Conservation (phyloP, 2,113 vertebrate species). For the Eulacestoma nigropectus region DNA sequence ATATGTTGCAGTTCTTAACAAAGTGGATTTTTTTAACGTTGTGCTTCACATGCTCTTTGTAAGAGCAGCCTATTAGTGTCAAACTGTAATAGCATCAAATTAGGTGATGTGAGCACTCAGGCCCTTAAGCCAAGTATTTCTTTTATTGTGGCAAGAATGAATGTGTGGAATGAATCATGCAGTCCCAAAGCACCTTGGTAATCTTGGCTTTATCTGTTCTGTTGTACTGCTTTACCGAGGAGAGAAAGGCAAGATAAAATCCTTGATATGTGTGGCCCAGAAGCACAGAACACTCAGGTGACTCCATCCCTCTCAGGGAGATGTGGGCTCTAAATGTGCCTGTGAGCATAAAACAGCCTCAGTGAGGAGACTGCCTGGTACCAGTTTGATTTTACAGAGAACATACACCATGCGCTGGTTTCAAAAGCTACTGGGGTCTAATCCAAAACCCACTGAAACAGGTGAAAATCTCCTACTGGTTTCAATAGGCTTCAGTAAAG, state of each 20-base stretch:
- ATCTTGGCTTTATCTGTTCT: not conserved
- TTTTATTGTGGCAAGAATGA: not conserved
- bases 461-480: not conserved
- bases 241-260: not conserved
- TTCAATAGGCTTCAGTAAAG: not conserved
- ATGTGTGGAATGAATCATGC: not conserved
- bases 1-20: not conserved
- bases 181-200: not conserved
- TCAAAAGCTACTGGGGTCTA: not conserved
- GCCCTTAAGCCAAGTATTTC: not conserved
- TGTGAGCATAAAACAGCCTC: not conserved
- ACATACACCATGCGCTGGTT: not conserved
- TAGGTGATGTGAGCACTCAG: not conserved
- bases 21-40: not conserved
- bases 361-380: not conserved
- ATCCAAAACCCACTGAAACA: not conserved
- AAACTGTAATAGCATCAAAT: not conserved
- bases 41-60: not conserved
- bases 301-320: not conserved
- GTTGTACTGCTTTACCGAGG: not conserved
- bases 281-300: not conserved
- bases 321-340: not conserved
- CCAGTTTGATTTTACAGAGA: not conserved
- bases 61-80: constrained; percentile 1
- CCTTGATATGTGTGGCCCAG: not conserved